Conservation (phyloP, 1,140 invertebrate species). For the Aradophagus sp. region DNA sequence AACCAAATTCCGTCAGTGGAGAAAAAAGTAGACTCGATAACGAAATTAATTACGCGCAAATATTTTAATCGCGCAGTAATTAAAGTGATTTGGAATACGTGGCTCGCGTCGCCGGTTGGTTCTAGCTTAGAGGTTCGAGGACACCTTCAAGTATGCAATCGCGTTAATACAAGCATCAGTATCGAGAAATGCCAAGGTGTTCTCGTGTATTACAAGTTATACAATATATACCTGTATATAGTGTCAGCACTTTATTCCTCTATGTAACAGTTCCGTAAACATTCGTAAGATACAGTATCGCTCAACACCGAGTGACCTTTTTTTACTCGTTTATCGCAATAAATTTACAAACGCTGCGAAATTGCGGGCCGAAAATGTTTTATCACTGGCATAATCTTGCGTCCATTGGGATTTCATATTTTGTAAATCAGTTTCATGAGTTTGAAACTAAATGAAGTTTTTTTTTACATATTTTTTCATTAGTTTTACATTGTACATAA, state of each 20-base stretch:
- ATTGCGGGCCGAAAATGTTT: too few relatives aligned
- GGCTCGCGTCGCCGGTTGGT: constrained; percentile 40
- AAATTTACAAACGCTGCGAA: too few relatives aligned
- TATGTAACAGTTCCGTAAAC: constrained; percentile 44
- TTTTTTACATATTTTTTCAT: too few relatives aligned
- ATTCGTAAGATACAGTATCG: constrained; percentile 24
- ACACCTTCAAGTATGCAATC: constrained; percentile 44
- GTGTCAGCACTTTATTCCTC: constrained; percentile 14
- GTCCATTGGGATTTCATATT: too few relatives aligned
- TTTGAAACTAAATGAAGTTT: too few relatives aligned
- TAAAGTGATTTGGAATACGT: constrained; percentile 47
- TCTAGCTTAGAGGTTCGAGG: constrained; percentile 51
- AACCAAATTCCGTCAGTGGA: too few relatives aligned
- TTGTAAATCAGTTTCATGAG: too few relatives aligned
- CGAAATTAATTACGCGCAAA: constrained; percentile 30
- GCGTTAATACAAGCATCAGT: constrained; percentile 53
- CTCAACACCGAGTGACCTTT: too few relatives aligned
- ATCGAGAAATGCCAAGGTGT: constrained; percentile 58
- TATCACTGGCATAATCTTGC: too few relatives aligned
- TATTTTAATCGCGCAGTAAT: constrained; percentile 46
- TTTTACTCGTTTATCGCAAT: too few relatives aligned
- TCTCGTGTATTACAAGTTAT: constrained; percentile 13
- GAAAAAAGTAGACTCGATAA: too few relatives aligned
- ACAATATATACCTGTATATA: constrained; percentile 10
- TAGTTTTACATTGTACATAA: too few relatives aligned